Conservation (phyloP, 2,113 vertebrate species). For the Microcebus murinus region DNA sequence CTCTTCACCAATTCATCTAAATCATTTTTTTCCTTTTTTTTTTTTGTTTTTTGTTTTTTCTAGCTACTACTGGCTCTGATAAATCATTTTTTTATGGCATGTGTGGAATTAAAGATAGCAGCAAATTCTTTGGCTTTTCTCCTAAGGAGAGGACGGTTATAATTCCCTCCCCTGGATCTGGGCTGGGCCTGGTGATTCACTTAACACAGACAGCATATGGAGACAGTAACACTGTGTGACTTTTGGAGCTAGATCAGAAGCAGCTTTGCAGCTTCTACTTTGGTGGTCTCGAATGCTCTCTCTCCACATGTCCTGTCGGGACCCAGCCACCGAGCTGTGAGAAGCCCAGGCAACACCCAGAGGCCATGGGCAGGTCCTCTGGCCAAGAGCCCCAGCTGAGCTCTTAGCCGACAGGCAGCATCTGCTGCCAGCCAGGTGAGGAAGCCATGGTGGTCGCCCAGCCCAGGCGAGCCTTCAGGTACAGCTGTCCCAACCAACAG, state of each 20-base stretch:
- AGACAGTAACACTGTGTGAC: not conserved
- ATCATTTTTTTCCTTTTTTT: not conserved
- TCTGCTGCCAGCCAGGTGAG: not conserved
- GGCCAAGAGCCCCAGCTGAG: not conserved
- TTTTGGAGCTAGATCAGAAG: not conserved
- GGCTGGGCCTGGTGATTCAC: not conserved
- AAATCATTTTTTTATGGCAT: not conserved
- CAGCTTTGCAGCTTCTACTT: not conserved
- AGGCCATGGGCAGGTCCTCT: not conserved
- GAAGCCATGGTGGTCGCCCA: too few relatives aligned
- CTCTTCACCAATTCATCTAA: not conserved
- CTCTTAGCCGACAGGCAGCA: not conserved
- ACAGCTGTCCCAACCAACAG: not conserved
- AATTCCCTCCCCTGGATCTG: not conserved
- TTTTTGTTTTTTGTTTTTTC: too few relatives aligned
- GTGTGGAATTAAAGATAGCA: not conserved
- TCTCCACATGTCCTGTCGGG: not conserved
- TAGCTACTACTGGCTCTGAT: too few relatives aligned
- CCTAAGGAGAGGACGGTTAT: not conserved
- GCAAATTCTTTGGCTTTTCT: not conserved
- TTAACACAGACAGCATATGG: not conserved
- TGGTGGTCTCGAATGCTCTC: not conserved
- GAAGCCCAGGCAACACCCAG: not conserved
- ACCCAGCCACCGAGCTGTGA: not conserved
- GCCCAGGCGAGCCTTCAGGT: not conserved